phyloP scores from a whole-genome alignment of 2,888 invertebrate species.

The Dasypolia templi region DNA sequence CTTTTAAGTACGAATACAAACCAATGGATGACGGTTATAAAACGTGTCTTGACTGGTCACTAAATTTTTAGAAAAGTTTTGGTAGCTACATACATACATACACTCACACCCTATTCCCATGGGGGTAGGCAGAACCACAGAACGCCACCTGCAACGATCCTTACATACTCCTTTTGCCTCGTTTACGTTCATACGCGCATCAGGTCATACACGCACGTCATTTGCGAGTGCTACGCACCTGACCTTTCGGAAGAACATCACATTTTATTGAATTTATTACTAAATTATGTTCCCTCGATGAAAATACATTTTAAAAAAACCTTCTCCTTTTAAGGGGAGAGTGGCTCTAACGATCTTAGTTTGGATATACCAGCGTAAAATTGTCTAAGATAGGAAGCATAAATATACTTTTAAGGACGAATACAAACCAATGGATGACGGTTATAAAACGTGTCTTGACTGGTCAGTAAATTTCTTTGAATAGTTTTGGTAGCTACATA shows the following conservation, averaged over 20 bases:
- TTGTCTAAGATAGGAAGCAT: conserved; percentile 36
- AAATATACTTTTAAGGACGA: conserved; percentile 46
- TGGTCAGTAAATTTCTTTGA: conserved; percentile 36
- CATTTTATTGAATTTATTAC: conserved; percentile 44
- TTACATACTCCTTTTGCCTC: too few species aligned
- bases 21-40: conserved; percentile 18
- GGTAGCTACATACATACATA: too few species aligned
- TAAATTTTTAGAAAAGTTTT: conserved; percentile 33
- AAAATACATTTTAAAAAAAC: conserved; percentile 53
- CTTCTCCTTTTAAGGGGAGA: conserved; percentile 61
- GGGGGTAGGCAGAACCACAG: too few species aligned
- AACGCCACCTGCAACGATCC: too few species aligned
- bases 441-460: conserved; percentile 34
- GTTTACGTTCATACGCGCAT: too few species aligned
- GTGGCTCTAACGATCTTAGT: conserved; percentile 32
- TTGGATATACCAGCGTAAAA: conserved; percentile 22
- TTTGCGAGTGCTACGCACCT: too few species aligned
- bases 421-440: conserved; percentile 20
- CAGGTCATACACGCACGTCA: too few species aligned
- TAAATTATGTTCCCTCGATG: conserved; percentile 38
- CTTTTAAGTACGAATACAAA: conserved; percentile 41
- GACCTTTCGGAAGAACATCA: too few species aligned
- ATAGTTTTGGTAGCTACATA: conserved; percentile 23
- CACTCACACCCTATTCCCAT: too few species aligned
- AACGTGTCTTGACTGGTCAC: conserved; percentile 38